phyloP scores from a whole-genome alignment of 1,140 invertebrate species.

The Coelopa frigida region DNA sequence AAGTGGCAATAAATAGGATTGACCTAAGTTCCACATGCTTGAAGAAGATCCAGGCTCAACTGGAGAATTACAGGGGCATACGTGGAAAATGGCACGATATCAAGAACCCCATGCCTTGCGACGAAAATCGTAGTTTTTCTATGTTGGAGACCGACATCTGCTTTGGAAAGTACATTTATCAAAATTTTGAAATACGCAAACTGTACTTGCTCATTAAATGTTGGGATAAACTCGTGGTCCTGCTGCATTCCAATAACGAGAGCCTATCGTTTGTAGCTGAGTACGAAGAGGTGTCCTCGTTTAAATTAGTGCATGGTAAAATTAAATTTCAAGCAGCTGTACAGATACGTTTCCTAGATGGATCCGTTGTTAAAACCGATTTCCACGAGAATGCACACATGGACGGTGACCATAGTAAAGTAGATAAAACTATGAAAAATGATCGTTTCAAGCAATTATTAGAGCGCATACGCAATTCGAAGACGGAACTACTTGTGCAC shows the following conservation, averaged over 20 bases:
- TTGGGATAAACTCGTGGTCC: conserved; percentile 12
- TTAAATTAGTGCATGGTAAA: conserved; percentile 7
- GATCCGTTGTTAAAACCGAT: background rate
- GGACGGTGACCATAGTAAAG: background rate
- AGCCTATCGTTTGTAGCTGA: conserved; percentile 1
- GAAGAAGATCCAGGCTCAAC: background rate
- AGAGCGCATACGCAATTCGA: conserved; percentile 9
- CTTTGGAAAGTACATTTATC: conserved; percentile 15
- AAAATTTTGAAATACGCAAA: conserved; percentile 7
- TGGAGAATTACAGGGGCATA: conserved; percentile 4
- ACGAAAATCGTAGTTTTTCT: background rate
- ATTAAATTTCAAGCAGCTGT: conserved; percentile 6
- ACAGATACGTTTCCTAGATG: conserved; percentile 5
- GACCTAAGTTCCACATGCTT: conserved; percentile 8
- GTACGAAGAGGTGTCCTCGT: conserved; percentile 4
- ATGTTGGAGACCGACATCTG: background rate
- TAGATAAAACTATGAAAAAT: background rate
- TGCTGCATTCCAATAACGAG: background rate
- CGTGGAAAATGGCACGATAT: conserved; percentile 5
- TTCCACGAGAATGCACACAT: conserved; percentile 5
- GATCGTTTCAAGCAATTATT: conserved; percentile 11
- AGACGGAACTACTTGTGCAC: conserved; percentile 10
- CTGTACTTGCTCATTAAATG: conserved; percentile 11
- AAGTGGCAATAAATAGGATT: conserved; percentile 9
- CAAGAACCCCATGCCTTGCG: background rate